Evolutionary conservation across 2,113 vertebrate species (phyloP).

Genomic region (Hassar affinis): DNA sequence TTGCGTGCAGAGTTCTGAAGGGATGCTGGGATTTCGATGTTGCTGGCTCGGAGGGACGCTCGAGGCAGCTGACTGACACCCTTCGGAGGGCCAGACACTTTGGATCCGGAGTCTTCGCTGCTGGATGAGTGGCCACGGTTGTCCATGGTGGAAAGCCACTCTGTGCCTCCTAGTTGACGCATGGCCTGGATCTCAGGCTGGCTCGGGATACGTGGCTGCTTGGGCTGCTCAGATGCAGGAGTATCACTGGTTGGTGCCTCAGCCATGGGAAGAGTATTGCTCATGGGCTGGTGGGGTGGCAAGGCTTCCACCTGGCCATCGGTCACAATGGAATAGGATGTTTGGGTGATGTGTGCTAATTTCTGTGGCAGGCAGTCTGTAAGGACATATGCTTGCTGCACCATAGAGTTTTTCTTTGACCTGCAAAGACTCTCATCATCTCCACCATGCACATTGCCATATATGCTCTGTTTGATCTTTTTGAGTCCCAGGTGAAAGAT

Average conservation of each 20-base stretch:
- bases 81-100: slow-evolving; percentile 52
- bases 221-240: slow-evolving; percentile 54
- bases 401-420: slow-evolving; percentile 80
- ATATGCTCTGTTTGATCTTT: slow-evolving; percentile 81
- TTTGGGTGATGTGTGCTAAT: slow-evolving; percentile 66
- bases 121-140: slow-evolving; percentile 64
- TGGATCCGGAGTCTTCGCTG: slow-evolving; percentile 67
- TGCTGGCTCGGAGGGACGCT: slow-evolving; percentile 60
- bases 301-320: slow-evolving; percentile 61
- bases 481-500: slow-evolving; percentile 87
- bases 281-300: slow-evolving; percentile 50
- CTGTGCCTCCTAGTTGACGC: slow-evolving; percentile 51
- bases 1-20: slow-evolving; percentile 65
- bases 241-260: slow-evolving; percentile 35
- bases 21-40: slow-evolving; percentile 67
- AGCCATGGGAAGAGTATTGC: slow-evolving; percentile 51
- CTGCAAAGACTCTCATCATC: slow-evolving; percentile 74
- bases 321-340: slow-evolving; percentile 57
- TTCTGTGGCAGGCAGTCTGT: slow-evolving; percentile 72
- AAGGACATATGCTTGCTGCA: slow-evolving; percentile 70
- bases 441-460: slow-evolving; percentile 60
- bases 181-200: slow-evolving; percentile 65
- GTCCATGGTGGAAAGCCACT: slow-evolving; percentile 56
- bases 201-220: slow-evolving; percentile 41
- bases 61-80: slow-evolving; percentile 54